These are phyloP conservation scores for Menura novaehollandiae DNA, from an alignment of 2,113 vertebrate species.

Conservation along the genomic window DNA sequence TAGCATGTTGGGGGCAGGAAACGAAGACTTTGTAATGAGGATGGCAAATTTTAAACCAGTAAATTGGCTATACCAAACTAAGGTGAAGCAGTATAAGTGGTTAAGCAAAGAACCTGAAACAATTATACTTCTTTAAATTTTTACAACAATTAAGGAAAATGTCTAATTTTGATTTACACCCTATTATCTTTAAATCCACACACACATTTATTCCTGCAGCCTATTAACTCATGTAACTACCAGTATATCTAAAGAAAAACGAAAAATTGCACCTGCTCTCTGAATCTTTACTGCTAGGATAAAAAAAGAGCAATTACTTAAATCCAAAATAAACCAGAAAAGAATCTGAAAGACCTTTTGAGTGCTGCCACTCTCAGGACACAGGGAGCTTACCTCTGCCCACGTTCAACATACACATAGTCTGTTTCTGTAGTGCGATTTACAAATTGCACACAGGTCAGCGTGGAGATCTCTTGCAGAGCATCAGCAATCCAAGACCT, in stretches of 20 bases:
- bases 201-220: neutral
- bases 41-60: neutral
- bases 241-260: neutral
- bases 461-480: constrained; percentile 76
- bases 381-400: constrained; percentile 73
- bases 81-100: neutral
- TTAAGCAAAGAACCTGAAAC: neutral
- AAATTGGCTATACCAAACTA: neutral
- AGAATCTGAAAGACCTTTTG: neutral
- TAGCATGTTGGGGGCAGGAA: neutral
- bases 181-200: neutral
- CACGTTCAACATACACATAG: constrained; percentile 79
- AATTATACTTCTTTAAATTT: neutral
- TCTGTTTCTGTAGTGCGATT: constrained; percentile 78
- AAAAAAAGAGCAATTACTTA: neutral
- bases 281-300: neutral
- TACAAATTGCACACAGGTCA: constrained; percentile 83
- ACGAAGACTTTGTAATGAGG: neutral
- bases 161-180: neutral
- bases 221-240: neutral
- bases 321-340: neutral
- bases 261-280: neutral
- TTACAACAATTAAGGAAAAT: neutral
- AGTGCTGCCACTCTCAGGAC: neutral
- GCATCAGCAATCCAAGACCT: constrained; percentile 51